Conservation (phyloP, 2,888 invertebrate species). For the Brachypalpus laphriformis region DNA sequence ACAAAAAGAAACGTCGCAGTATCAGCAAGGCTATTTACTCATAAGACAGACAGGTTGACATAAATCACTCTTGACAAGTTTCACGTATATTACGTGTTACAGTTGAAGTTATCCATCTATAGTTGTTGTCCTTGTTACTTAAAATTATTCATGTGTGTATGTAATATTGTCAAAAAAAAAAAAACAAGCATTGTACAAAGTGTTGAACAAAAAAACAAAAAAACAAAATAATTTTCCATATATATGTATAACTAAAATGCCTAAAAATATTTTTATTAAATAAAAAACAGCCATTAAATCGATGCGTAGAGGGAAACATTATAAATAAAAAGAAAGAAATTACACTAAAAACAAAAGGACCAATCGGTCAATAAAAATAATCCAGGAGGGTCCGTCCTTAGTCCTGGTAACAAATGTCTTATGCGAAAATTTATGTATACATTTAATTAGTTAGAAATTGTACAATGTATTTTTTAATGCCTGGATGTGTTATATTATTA, state of each 20-base stretch:
- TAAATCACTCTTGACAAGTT: not conserved
- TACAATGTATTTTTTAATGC: conserved; percentile 74
- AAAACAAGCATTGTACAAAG: conserved; percentile 73
- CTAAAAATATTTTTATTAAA: conserved; percentile 73
- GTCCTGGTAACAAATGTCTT: conserved; percentile 74
- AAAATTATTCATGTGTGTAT: conserved; percentile 62
- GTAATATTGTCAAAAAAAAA: conserved; percentile 65
- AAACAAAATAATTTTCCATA: conserved; percentile 14
- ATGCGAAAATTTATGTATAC: conserved; percentile 73
- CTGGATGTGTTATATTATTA: conserved; percentile 71
- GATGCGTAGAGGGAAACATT: conserved; percentile 39
- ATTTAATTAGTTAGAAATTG: conserved; percentile 74
- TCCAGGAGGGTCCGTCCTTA: conserved; percentile 72
- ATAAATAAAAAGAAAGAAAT: conserved; percentile 27
- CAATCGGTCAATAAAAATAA: conserved; percentile 73
- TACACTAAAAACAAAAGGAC: conserved; percentile 70
- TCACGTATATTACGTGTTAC: conserved; percentile 36
- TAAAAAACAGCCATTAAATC: conserved; percentile 47
- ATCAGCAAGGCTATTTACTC: conserved; percentile 75
- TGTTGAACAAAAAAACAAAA: conserved; percentile 28
- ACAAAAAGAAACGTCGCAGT: conserved; percentile 80
- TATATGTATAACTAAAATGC: conserved; percentile 67
- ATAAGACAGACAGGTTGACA: conserved; percentile 54
- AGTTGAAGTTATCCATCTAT: conserved; percentile 49
- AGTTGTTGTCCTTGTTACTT: conserved; percentile 57